Evolutionary conservation across 2,888 invertebrate genomes (phyloP).

Genomic region (Latrodectus hesperus): DNA sequence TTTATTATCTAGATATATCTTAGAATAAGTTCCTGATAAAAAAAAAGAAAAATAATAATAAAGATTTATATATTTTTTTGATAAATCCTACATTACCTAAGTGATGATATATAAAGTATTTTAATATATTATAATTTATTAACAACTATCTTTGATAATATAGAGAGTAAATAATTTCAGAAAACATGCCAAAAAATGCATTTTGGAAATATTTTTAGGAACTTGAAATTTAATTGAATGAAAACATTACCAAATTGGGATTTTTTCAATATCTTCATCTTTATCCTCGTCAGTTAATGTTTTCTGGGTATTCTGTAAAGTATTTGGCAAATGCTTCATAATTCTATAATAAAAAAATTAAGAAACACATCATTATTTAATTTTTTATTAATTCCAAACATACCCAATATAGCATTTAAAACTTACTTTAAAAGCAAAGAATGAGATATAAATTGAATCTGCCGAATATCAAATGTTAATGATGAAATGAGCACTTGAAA

Average conservation of each 20-base stretch:
- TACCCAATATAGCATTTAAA: not conserved
- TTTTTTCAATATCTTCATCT: not conserved
- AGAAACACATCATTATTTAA: not conserved
- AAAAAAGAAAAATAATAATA: too few species aligned
- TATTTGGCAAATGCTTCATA: constrained; percentile 21
- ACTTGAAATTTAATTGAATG: not conserved
- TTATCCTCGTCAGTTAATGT: not conserved
- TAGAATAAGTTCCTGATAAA: too few species aligned
- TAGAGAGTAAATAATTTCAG: too few species aligned
- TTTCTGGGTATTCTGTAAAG: not conserved
- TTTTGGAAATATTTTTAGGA: too few species aligned
- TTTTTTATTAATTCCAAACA: not conserved
- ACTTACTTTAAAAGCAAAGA: constrained; percentile 51
- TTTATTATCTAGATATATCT: too few species aligned
- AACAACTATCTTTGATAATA: too few species aligned
- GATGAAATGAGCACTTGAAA: constrained; percentile 8
- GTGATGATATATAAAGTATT: too few species aligned
- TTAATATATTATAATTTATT: too few species aligned
- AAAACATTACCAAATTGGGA: not conserved
- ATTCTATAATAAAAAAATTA: constrained; percentile 8
- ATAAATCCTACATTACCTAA: too few species aligned
- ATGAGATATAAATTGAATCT: constrained; percentile 47
- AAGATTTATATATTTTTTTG: too few species aligned
- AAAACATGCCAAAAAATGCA: too few species aligned
- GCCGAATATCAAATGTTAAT: constrained; percentile 26